A percentile compares a stretch with the other conserved stretches of the same genome.
These are phyloP conservation scores for Pocillopora meandrina DNA, from an alignment of 92 coral and sea anemone genomes.

Conservation along the genomic window DNA sequence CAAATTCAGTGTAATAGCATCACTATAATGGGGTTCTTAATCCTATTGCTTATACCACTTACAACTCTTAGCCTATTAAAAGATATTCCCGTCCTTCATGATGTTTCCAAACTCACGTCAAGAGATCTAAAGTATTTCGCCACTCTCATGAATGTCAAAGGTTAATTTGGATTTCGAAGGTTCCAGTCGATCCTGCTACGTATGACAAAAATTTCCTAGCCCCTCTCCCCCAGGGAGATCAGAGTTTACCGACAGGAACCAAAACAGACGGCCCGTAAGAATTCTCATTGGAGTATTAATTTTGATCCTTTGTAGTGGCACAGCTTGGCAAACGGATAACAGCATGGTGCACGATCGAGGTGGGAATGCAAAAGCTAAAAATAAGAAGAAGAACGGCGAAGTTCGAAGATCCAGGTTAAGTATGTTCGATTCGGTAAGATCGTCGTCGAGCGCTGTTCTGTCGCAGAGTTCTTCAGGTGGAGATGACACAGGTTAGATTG, in stretches of 20 bases:
- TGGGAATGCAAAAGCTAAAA: slow-evolving; percentile 27
- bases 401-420: slow-evolving; percentile 61
- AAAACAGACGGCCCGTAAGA: neutral
- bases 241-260: neutral
- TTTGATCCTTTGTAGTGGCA: slow-evolving; percentile 14
- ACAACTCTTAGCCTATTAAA: too few species aligned
- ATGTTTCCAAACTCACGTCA: too few species aligned
- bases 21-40: too few species aligned
- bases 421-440: slow-evolving; percentile 83
- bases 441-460: slow-evolving; percentile 62
- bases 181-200: slow-evolving; percentile 7
- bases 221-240: slow-evolving; percentile 4
- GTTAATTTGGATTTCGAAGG: neutral
- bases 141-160: neutral
- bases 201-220: neutral
- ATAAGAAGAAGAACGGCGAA: slow-evolving; percentile 55
- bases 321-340: slow-evolving; percentile 16
- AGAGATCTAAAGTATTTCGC: neutral
- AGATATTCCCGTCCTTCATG: too few species aligned
- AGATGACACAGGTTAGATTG: slow-evolving; percentile 71
- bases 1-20: too few species aligned
- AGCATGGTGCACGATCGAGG: slow-evolving; percentile 50
- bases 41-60: too few species aligned
- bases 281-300: slow-evolving; percentile 13
- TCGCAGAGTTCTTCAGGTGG: slow-evolving; percentile 88